phyloP scores from a whole-genome alignment of 2,888 invertebrate genomes.

The Isoperla grammatica region DNA sequence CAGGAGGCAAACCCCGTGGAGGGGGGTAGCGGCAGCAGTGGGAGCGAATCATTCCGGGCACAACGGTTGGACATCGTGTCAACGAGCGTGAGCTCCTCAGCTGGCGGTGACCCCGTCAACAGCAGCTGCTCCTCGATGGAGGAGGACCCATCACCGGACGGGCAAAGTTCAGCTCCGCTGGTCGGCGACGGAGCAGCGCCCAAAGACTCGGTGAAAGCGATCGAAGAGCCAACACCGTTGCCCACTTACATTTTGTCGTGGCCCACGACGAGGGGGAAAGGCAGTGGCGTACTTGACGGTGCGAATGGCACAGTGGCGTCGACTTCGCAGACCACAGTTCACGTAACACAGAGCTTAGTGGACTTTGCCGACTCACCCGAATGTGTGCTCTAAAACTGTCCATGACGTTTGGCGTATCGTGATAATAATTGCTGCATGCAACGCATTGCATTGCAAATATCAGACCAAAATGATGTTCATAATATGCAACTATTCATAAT shows the following conservation, averaged over 20 bases:
- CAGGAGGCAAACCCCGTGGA: slow-evolving; percentile 29
- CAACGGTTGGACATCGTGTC: slow-evolving; percentile 17
- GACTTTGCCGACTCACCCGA: slow-evolving; percentile 18
- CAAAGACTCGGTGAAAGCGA: slow-evolving; percentile 7
- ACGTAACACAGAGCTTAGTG: slow-evolving; percentile 20
- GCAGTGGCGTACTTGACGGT: slow-evolving; percentile 13
- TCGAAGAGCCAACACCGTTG: neutral
- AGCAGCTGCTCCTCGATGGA: slow-evolving; percentile 48
- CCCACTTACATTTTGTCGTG: slow-evolving; percentile 46
- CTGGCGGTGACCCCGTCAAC: slow-evolving; percentile 6
- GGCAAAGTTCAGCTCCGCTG: slow-evolving; percentile 23
- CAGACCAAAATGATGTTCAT: too few relatives aligned
- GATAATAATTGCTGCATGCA: too few relatives aligned
- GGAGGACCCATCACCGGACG: slow-evolving; percentile 39
- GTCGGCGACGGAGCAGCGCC: neutral
- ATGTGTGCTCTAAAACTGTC: slow-evolving; percentile 20
- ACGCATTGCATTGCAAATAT: too few relatives aligned
- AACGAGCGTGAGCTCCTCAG: slow-evolving; percentile 32
- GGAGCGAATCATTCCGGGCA: slow-evolving; percentile 33
- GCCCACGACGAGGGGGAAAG: slow-evolving; percentile 44
- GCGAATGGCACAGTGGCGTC: slow-evolving; percentile 16
- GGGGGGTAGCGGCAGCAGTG: slow-evolving; percentile 33
- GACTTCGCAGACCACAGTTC: slow-evolving; percentile 18
- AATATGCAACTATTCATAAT: too few relatives aligned
- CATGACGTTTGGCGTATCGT: neutral